These are phyloP conservation scores for Piprites chloris DNA, from an alignment of 2,113 vertebrate genomes.

Conservation along the genomic window DNA sequence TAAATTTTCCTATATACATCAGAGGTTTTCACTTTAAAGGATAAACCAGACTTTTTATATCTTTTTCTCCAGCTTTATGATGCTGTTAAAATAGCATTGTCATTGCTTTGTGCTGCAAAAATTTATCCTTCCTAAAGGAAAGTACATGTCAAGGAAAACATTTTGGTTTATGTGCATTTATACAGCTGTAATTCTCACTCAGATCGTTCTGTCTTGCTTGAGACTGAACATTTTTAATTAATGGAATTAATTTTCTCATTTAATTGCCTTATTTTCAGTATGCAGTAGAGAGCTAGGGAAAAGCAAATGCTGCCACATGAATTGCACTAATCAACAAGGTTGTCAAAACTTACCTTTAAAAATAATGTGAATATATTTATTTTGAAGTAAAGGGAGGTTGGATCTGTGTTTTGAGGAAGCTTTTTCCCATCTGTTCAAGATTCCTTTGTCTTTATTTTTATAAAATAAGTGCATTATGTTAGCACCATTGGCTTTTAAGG, in stretches of 20 bases:
- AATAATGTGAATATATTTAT: conserved; percentile 49
- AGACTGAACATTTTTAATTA: conserved; percentile 61
- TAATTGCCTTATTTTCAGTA: conserved; percentile 62
- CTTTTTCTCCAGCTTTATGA: neutral
- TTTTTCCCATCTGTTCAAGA: neutral
- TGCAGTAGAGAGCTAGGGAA: conserved; percentile 28
- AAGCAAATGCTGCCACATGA: conserved; percentile 51
- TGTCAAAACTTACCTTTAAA: conserved; percentile 67
- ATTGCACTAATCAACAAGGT: conserved; percentile 63
- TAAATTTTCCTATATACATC: neutral
- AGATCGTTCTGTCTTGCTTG: conserved; percentile 26
- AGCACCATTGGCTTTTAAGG: neutral
- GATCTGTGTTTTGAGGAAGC: neutral
- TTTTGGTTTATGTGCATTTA: conserved; percentile 31
- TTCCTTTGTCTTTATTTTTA: neutral
- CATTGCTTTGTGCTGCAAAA: neutral
- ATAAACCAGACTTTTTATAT: neutral
- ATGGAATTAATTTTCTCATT: conserved; percentile 66
- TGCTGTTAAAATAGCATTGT: neutral
- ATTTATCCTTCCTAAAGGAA: conserved; percentile 35
- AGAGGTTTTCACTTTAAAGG: conserved; percentile 4
- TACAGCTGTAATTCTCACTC: conserved; percentile 27
- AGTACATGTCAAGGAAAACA: conserved; percentile 7
- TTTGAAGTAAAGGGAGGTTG: conserved; percentile 11
- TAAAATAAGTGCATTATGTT: neutral